Base-by-base conservation (phyloP, 1,140 invertebrate genomes). In the Spodoptera frugiperda region DNA sequence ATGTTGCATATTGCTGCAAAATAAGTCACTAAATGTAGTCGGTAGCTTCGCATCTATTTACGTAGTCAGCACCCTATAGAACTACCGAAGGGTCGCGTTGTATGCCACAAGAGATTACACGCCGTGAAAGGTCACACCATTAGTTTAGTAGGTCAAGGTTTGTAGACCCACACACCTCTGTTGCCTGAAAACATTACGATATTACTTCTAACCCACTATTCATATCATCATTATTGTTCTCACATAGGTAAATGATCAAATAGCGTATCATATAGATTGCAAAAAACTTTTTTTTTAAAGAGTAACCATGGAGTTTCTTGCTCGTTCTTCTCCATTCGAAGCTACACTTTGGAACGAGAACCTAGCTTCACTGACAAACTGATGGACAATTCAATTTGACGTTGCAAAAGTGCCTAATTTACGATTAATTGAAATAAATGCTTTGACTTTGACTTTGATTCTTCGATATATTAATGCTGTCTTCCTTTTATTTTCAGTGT, bases 401-500 rank as follows among this genome's bases (percentile, higher is more conserved):
- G n/a, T n/a, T n/a, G n/a, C n/a, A n/a, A n/a, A n/a, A n/a, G n/a
- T n/a, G n/a, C n/a, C n/a, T n/a, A n/a, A n/a, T n/a, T n/a, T n/a
- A n/a, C n/a, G n/a, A n/a, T n/a, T n/a, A n/a, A n/a, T n/a, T n/a
- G n/a, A n/a, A n/a, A n/a, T n/a, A n/a, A n/a, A n/a, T n/a, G n/a
- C n/a, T n/a, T n/a, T n/a, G n/a, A n/a, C n/a, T n/a, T n/a, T n/a
- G n/a, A n/a, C n/a, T n/a, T n/a, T n/a, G n/a, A n/a, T 8, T 39
- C 33, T 39, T 39, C 33, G 33, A 39, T 33, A 3, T 19, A 17
- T 9, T 63, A 44, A 30, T 46, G 12, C 14, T 55, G 2, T 49
- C 17, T 76, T n/a, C 48, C 15, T 53, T 81, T 80, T 61, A 74
- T 67, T 90, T 89, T 63, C 91, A 92, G 91, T 93, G 79, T 54